These are phyloP conservation scores for Latrodectus elegans DNA, from an alignment of 2,888 invertebrate genomes.

Conservation along the genomic window DNA sequence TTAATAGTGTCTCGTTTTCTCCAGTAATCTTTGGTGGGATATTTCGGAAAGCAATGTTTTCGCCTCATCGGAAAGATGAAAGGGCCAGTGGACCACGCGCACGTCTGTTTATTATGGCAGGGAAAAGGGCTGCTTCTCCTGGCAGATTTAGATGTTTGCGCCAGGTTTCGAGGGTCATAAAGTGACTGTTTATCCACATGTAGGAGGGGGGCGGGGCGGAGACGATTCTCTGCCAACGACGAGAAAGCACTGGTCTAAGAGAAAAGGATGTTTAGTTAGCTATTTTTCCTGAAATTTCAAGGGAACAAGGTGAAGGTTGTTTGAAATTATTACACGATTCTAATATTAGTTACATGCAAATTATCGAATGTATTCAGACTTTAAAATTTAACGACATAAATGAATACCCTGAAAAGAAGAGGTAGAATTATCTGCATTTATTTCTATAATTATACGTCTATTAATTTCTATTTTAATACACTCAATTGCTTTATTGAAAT, in stretches of 20 bases:
- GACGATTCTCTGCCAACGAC: constrained; percentile 3
- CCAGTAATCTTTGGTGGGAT: no score
- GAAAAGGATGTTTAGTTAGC: neutral
- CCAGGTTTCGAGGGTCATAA: neutral
- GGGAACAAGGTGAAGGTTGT: neutral
- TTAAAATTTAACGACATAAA: no score
- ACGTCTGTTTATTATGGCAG: constrained; percentile 41
- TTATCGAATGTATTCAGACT: no score
- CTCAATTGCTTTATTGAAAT: no score
- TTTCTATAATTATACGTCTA: no score
- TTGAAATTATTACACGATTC: neutral
- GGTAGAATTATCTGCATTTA: no score
- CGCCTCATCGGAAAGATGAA: constrained; percentile 41
- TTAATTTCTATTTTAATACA: no score
- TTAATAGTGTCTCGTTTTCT: no score
- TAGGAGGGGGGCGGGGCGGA: no score
- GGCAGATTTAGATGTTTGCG: constrained; percentile 40
- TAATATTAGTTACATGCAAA: neutral
- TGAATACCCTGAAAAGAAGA: no score
- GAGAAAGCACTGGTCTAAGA: neutral
- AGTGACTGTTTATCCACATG: constrained; percentile 17
- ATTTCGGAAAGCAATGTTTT: neutral
- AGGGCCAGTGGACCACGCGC: constrained; percentile 10
- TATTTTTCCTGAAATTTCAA: neutral
- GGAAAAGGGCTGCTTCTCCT: constrained; percentile 1